Evolutionary conservation across 2,113 vertebrate species (phyloP), one percentile per base, ranked within the genome.

Genomic region (Corvus moneduloides): DNA sequence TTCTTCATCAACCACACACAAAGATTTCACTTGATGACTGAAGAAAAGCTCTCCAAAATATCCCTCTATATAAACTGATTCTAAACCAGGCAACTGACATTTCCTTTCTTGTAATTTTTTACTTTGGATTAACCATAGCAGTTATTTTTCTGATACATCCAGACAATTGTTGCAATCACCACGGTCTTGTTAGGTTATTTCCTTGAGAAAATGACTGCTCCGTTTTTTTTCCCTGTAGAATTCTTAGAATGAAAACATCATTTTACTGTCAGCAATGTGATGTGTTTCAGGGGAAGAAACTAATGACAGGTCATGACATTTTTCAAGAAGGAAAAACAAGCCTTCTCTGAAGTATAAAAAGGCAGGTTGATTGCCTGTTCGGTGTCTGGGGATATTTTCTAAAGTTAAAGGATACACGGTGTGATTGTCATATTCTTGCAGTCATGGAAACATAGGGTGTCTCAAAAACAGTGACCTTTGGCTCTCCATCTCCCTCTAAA

Each of bases 231-330:
- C 41, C 96, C 96, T 78, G 46, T 68, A 92, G 94, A 94, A 89
- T 92, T 94, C 87, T 84, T 81, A 78, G 94, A 94, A 92, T 82
- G 92, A 97, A 96, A 96, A 96, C 90, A 95, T 95, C 94, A 96
- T 95, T 95, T 96, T 90, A 93, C 85, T 97, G 94, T 94, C 94
- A 93, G 83, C 61, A 67, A 39, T 87, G 86, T 94, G 94, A 92
- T 97, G 61, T 92, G 88, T 96, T 96, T 97, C 90, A 81, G 76
- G 61, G 94, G 85, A 94, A 96, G 88, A 90, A 93, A 92, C 83
- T 97, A 96, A 96, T 96, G 96, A 96, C 94, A 92, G 96, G 96
- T 96, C 96, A 96, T 1, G 94, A 90, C 94, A 89, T 84, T 90
- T 63, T 81, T 94, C 83, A 81, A 90, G 79, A 61, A 90, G 88